Conservation (phyloP, 2,888 invertebrate species). For the Agrenia bidenticulata region DNA sequence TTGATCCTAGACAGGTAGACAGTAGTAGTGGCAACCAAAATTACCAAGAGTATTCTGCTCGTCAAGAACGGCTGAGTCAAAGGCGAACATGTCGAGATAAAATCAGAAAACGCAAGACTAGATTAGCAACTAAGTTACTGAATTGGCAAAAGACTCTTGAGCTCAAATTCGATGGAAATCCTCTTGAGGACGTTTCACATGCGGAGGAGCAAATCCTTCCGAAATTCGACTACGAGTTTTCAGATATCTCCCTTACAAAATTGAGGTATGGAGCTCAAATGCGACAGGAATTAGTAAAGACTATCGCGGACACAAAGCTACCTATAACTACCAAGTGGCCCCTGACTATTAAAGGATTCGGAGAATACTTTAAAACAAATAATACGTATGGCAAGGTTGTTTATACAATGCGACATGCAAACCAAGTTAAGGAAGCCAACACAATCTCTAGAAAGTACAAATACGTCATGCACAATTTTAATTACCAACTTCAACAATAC, state of each 20-base stretch:
- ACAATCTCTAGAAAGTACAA: neutral
- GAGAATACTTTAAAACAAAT: constrained; percentile 4
- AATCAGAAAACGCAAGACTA: neutral
- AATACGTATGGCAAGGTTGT: constrained; percentile 27
- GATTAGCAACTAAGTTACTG: too few species aligned
- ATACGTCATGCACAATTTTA: neutral
- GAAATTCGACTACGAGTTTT: constrained; percentile 28
- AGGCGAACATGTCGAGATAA: neutral
- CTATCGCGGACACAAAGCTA: constrained; percentile 11
- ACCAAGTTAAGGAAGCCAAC: neutral
- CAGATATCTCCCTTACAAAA: constrained; percentile 13
- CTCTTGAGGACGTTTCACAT: neutral
- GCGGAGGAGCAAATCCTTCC: constrained; percentile 6
- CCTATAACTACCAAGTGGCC: constrained; percentile 21
- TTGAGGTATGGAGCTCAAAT: constrained; percentile 12
- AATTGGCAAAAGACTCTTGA: too few species aligned
- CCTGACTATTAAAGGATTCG: constrained; percentile 20
- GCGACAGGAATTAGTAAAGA: constrained; percentile 15
- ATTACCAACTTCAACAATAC: neutral
- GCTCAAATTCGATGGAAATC: too few species aligned
- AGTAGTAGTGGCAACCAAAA: too few species aligned
- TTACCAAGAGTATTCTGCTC: too few species aligned
- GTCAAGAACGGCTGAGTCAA: neutral
- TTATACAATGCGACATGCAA: neutral
- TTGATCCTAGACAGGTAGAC: too few species aligned